Evolutionary conservation across 2,888 invertebrate species (phyloP).

Genomic region (Pollenia angustigena): DNA sequence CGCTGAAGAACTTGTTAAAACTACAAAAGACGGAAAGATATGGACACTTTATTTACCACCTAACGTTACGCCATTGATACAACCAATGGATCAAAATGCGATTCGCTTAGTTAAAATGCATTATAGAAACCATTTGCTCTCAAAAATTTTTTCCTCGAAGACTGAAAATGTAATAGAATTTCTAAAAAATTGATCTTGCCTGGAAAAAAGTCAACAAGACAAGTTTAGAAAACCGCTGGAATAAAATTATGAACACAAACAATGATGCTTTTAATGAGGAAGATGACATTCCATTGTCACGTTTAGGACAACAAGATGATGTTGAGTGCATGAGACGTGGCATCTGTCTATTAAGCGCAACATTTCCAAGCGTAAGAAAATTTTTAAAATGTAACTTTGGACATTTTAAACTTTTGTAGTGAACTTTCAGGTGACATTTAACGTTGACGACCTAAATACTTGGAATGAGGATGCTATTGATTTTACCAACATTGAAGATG

Average conservation of each 20-base stretch:
- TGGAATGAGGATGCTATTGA: no score
- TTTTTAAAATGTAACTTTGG: no score
- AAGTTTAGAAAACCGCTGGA: slow-evolving; percentile 60
- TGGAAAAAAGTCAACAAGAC: no score
- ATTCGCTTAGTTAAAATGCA: slow-evolving; percentile 54
- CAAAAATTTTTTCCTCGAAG: slow-evolving; percentile 49
- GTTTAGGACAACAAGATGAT: slow-evolving; percentile 29
- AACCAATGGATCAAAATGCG: slow-evolving; percentile 66
- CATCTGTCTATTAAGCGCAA: slow-evolving; percentile 17
- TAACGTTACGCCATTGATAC: slow-evolving; percentile 54
- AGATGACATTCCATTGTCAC: slow-evolving; percentile 47
- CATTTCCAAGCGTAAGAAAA: slow-evolving; percentile 15
- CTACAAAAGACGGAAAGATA: slow-evolving; percentile 58
- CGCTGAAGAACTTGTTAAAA: slow-evolving; percentile 33
- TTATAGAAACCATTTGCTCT: slow-evolving; percentile 57
- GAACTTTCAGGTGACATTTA: no score
- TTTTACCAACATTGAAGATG: no score
- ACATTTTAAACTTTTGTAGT: no score
- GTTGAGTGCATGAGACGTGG: slow-evolving; percentile 28
- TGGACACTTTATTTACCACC: slow-evolving; percentile 60
- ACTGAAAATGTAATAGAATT: slow-evolving; percentile 49
- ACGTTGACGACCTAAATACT: no score
- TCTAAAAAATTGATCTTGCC: no score
- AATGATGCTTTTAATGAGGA: slow-evolving; percentile 53
- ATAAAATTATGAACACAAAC: slow-evolving; percentile 43